Conservation (phyloP, 2,888 invertebrate species). For the Lamellibrachia satsuma region DNA sequence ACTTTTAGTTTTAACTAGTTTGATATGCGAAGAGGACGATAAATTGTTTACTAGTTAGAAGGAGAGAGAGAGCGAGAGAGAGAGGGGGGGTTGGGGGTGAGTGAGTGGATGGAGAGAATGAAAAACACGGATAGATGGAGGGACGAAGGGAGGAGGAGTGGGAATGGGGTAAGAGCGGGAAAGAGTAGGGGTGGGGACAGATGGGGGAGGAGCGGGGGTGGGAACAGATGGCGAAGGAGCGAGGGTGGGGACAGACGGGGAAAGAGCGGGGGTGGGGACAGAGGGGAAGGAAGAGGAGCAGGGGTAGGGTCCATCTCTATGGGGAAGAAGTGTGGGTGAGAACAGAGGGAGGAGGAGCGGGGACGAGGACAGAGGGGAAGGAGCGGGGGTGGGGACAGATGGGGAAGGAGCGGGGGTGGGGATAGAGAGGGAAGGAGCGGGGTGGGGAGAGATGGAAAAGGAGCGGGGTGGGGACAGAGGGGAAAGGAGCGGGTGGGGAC, state of each 20-base stretch:
- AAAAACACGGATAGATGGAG: conserved; percentile 18
- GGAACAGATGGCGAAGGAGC: conserved; percentile 8
- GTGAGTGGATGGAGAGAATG: conserved; percentile 26
- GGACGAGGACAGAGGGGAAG: conserved; percentile 27
- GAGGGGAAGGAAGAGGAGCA: conserved; percentile 20
- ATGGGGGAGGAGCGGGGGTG: conserved; percentile 24
- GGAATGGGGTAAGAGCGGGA: conserved; percentile 18
- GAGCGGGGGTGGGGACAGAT: conserved; percentile 17
- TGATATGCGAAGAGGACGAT: background rate
- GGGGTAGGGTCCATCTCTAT: background rate
- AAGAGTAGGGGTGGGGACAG: conserved; percentile 17
- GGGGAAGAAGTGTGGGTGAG: conserved; percentile 27
- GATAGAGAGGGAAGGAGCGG: conserved; percentile 25
- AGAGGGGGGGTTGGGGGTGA: conserved; percentile 24
- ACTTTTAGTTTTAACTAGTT: background rate
- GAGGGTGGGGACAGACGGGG: conserved; percentile 22
- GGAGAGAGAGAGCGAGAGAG: conserved; percentile 17
- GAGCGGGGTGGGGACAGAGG: conserved; percentile 27
- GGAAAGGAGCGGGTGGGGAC: conserved; percentile 18
- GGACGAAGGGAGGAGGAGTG: background rate
- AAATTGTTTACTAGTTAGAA: background rate
- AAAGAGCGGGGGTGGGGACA: conserved; percentile 18
- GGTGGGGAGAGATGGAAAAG: conserved; percentile 24
- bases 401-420: conserved; percentile 27
- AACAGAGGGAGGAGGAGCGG: conserved; percentile 21